A percentile compares a stretch with the other conserved stretches of the same genome.
Evolutionary conservation across 2,888 invertebrate genomes (phyloP).

Genomic region (Trissonchulus latispiculum): DNA sequence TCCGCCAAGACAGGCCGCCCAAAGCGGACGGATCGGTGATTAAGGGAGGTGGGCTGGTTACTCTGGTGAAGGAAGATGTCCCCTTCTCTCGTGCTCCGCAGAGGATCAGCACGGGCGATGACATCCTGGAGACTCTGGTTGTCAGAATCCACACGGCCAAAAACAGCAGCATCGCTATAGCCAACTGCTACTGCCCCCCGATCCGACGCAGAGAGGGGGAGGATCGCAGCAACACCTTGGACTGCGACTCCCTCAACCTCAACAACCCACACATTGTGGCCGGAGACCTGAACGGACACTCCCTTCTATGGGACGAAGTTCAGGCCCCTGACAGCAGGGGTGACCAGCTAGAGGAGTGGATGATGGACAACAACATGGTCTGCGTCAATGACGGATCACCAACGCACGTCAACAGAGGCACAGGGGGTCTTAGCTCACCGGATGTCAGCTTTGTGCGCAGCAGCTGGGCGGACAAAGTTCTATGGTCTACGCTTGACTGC

Average conservation of each 20-base stretch:
- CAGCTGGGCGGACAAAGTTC: background rate
- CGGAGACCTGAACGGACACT: slow-evolving; percentile 10
- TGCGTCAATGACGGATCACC: background rate
- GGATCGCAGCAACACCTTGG: too few species aligned
- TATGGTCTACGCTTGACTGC: too few species aligned
- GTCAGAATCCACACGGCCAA: background rate
- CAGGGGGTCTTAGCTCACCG: background rate
- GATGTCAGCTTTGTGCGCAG: background rate
- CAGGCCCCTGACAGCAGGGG: background rate
- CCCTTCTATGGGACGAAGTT: background rate
- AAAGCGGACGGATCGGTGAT: background rate
- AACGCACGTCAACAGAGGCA: background rate
- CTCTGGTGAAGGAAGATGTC: background rate
- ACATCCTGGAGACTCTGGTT: background rate
- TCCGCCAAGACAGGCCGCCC: background rate
- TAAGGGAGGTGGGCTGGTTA: background rate
- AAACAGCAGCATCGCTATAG: background rate
- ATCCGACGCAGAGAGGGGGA: background rate
- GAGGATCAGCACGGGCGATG: background rate
- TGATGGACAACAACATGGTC: slow-evolving; percentile 3
- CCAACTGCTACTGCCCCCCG: slow-evolving; percentile 13
- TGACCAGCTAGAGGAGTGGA: background rate
- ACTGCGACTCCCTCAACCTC: too few species aligned
- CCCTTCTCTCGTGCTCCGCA: background rate
- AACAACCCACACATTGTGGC: background rate